phyloP scores from a whole-genome alignment of 2,113 vertebrate genomes.

The Brachyhypopomus gauderio region DNA sequence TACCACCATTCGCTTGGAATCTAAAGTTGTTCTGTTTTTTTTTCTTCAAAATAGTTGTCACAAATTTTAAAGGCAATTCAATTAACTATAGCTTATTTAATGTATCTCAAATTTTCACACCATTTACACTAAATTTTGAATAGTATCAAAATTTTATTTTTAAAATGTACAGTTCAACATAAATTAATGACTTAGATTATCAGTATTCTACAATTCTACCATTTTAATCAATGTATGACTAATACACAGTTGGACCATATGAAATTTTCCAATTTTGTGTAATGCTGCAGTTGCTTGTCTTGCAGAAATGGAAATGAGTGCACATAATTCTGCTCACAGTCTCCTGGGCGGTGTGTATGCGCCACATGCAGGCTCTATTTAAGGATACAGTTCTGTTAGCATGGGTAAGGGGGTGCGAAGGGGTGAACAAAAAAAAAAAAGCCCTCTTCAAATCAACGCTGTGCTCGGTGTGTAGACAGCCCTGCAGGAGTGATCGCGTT shows the following conservation, averaged over 20 bases:
- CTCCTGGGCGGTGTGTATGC: slow-evolving; percentile 50
- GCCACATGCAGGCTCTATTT: not conserved
- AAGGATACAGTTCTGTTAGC: slow-evolving; percentile 23
- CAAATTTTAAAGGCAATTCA: no score
- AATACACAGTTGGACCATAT: slow-evolving; percentile 16
- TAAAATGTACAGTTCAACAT: no score
- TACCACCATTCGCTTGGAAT: no score
- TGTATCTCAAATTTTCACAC: no score
- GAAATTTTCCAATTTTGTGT: slow-evolving; percentile 30
- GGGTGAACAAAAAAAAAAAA: slow-evolving; percentile 20
- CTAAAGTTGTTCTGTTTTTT: no score
- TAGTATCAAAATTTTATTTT: no score
- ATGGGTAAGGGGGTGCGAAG: not conserved
- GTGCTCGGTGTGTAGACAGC: slow-evolving; percentile 67
- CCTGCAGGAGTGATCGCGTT: slow-evolving; percentile 62
- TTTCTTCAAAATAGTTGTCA: no score
- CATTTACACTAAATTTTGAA: no score
- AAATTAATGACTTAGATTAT: not conserved
- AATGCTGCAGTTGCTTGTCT: slow-evolving; percentile 50
- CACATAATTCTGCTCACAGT: slow-evolving; percentile 46
- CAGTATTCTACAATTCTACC: not conserved
- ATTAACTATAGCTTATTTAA: no score
- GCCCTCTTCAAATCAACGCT: slow-evolving; percentile 65
- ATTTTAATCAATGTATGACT: not conserved
- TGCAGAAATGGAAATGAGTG: slow-evolving; percentile 59